Percentiles rank a stretch among this genome's conserved stretches.
Evolutionary conservation across 2,888 invertebrate species (phyloP).

Genomic region (Mesorhabditis sp.): DNA sequence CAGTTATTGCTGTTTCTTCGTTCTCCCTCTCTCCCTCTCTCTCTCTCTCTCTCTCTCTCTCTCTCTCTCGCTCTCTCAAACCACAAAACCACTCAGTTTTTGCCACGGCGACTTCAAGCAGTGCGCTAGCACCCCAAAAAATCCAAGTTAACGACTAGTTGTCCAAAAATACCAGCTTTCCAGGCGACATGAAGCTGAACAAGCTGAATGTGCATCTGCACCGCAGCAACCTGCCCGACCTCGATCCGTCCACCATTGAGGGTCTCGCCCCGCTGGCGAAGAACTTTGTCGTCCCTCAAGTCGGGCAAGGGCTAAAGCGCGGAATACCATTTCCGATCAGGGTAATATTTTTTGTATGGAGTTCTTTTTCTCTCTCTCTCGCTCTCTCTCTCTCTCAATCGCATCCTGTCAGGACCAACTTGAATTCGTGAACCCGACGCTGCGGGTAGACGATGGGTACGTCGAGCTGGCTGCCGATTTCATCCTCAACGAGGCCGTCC

Average conservation of each 20-base stretch:
- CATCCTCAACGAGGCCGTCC: constrained; percentile 36
- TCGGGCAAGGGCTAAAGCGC: constrained; percentile 43
- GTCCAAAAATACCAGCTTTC: constrained; percentile 18
- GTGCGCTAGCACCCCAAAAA: background rate
- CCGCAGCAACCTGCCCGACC: constrained; percentile 44
- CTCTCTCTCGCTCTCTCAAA: too few species aligned
- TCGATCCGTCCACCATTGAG: constrained; percentile 45
- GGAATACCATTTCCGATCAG: constrained; percentile 53
- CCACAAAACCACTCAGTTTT: too few species aligned
- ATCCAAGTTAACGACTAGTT: background rate
- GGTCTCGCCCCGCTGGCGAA: constrained; percentile 53
- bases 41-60: too few species aligned
- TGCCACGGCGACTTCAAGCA: too few species aligned
- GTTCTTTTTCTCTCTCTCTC: background rate
- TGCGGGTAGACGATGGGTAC: constrained; percentile 46
- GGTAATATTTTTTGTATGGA: constrained; percentile 15
- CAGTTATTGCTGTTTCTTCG: too few species aligned
- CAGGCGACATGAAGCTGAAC: constrained; percentile 48
- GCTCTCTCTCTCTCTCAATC: background rate
- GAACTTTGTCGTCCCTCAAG: constrained; percentile 51
- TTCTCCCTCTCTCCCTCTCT: too few species aligned
- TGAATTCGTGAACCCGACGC: constrained; percentile 39
- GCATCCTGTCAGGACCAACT: constrained; percentile 37
- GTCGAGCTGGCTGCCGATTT: constrained; percentile 51
- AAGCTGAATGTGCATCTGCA: constrained; percentile 46